Percentiles rank a stretch among this genome's conserved stretches.
phyloP scores from a whole-genome alignment of 2,113 vertebrate species.

The Rhinoderma darwinii region DNA sequence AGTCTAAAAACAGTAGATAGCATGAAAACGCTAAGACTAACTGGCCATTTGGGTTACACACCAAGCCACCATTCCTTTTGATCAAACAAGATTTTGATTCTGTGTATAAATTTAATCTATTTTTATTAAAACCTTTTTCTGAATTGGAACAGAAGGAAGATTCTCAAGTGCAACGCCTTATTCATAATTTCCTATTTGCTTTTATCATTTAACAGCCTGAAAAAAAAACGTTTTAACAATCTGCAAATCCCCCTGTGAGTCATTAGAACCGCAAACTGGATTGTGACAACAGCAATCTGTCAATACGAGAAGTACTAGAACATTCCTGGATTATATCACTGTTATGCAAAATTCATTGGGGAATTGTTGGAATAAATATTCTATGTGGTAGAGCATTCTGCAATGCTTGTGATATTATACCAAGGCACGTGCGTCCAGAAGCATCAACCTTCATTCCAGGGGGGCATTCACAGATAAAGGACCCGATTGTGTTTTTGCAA shows the following conservation, averaged over 20 bases:
- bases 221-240: neutral
- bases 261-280: neutral
- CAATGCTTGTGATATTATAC: constrained; percentile 72
- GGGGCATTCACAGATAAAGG: constrained; percentile 93
- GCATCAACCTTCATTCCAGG: constrained; percentile 91
- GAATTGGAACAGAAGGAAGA: neutral
- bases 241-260: constrained; percentile 9
- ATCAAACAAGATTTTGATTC: too few species aligned
- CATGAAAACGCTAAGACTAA: too few species aligned
- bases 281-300: neutral
- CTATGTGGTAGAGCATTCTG: neutral
- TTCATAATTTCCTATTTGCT: neutral
- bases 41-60: too few species aligned
- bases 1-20: too few species aligned
- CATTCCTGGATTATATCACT: neutral
- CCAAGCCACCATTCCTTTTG: too few species aligned
- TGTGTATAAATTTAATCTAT: neutral
- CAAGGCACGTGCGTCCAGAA: constrained; percentile 90
- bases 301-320: neutral
- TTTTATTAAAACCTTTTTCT: neutral
- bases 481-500: constrained; percentile 90
- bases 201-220: neutral
- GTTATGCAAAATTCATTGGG: constrained; percentile 5
- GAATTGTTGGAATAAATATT: neutral
- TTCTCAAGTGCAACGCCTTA: neutral